A percentile compares a stretch with the other conserved stretches of the same genome.
These are phyloP conservation scores for Mungos mungo DNA, from an alignment of 2,113 vertebrate species.

Conservation along the genomic window DNA sequence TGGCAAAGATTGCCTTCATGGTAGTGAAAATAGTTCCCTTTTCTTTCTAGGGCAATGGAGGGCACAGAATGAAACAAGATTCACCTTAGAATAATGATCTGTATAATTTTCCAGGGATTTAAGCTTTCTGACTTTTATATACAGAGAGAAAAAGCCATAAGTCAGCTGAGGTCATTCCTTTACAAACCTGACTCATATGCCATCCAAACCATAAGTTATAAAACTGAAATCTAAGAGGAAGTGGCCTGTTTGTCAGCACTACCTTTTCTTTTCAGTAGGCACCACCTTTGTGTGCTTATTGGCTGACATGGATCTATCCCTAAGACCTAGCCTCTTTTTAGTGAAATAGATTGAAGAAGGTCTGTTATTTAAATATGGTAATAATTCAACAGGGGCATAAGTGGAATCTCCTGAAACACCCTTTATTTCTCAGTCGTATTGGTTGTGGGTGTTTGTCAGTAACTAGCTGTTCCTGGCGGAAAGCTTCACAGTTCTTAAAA, in stretches of 20 bases:
- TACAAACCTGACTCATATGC: background rate
- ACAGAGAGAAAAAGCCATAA: slow-evolving; percentile 41
- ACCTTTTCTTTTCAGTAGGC: background rate
- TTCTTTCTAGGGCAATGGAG: background rate
- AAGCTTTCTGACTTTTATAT: slow-evolving; percentile 51
- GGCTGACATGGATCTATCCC: background rate
- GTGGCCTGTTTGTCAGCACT: background rate
- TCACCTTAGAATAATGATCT: slow-evolving; percentile 24
- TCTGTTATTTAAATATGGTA: background rate
- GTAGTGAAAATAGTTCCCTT: background rate
- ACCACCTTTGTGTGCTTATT: background rate
- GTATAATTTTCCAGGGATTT: slow-evolving; percentile 19
- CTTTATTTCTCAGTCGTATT: background rate
- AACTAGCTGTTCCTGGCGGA: background rate
- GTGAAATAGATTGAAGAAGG: background rate
- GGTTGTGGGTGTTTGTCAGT: background rate
- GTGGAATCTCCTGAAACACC: background rate
- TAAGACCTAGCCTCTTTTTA: background rate
- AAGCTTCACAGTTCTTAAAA: background rate
- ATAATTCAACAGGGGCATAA: background rate
- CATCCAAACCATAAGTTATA: background rate
- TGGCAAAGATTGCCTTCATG: background rate
- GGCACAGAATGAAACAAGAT: background rate
- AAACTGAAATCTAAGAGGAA: slow-evolving; percentile 6
- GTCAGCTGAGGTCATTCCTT: slow-evolving; percentile 9